Evolutionary conservation across 1,140 invertebrate species (phyloP), one percentile per base, ranked within the genome.

Genomic region (Drosophila tani): DNA sequence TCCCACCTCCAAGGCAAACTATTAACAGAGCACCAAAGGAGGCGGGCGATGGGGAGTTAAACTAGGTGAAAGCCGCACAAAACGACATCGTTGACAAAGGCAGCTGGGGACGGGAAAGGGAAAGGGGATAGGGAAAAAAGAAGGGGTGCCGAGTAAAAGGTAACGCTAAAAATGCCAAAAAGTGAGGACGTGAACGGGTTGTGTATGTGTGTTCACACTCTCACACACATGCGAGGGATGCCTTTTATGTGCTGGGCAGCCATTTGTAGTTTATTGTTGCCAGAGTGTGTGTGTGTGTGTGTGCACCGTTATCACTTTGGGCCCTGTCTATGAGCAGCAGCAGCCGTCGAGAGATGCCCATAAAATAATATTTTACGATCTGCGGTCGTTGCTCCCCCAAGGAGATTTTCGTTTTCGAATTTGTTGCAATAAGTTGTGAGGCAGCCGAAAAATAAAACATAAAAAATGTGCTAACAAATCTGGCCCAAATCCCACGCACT

Each of bases 291-390:
- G 63, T 9, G 21, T 46, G 59, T 8, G 47, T 32, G 65, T 50
- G 64, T 67, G 65, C 40, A 51, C 63, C 75, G 60, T 85, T 81
- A 81, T 85, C 79, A 71, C 58, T 47, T 67, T 59, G 40, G 8
- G 50, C 56, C 46, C 59, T 82, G 65, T 56, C 47, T 65, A 75
- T 78, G 66, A 59, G 45, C 63, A 76, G 17, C 51, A 19, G 57
- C 71, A 62, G 65, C 60, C 79, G 62, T 64, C 68, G 59, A 63
- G 59, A 63, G 57, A 62, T 63, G 51, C 19, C 47, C 62, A 87
- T 86, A 80, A 88, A 70, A 81, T 83, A 75, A 65, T 77, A 88
- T 78, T 78, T 87, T 88, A 82, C 75, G 74, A 79, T 79, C 75
- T 66, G 62, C 60, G 60, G 73, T 71, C 69, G 80, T 82, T 82